A percentile compares a stretch with the other conserved stretches of the same genome.
phyloP scores from a whole-genome alignment of 2,888 invertebrate genomes.

The Oasisia sp. region DNA sequence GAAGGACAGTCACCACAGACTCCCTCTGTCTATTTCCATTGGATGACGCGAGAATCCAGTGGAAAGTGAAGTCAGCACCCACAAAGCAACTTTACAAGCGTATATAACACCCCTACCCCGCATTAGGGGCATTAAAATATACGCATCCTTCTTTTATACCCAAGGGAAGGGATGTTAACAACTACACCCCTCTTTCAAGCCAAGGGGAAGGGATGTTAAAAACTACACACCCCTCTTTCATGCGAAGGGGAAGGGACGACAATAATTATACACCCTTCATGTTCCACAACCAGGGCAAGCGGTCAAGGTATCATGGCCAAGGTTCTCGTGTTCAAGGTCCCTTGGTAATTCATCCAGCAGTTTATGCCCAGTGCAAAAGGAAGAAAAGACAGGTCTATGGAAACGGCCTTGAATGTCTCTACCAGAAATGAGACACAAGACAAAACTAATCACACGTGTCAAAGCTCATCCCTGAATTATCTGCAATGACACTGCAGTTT shows the following conservation, averaged over 20 bases:
- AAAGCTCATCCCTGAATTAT: not conserved
- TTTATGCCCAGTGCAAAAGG: not conserved
- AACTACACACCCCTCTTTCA: too few species aligned
- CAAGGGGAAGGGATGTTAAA: too few species aligned
- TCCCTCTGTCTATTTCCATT: not conserved
- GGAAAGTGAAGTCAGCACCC: not conserved
- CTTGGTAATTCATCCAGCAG: not conserved
- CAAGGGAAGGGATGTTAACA: too few species aligned
- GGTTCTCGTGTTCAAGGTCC: not conserved
- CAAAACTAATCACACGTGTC: not conserved
- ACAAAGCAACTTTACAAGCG: not conserved
- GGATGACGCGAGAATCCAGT: not conserved
- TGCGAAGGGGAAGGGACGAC: too few species aligned
- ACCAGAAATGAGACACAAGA: not conserved
- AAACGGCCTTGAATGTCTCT: not conserved
- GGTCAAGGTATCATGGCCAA: not conserved
- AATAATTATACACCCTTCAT: not conserved
- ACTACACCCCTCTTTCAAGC: too few species aligned
- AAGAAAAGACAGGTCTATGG: not conserved
- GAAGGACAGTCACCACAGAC: not conserved
- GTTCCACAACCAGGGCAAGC: not conserved
- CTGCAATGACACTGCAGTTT: conserved; percentile 3
- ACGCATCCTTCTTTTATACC: not conserved
- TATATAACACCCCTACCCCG: not conserved
- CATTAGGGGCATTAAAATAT: not conserved